These are phyloP conservation scores for Hyla sarda DNA, from an alignment of 2,113 vertebrate genomes.

Conservation along the genomic window DNA sequence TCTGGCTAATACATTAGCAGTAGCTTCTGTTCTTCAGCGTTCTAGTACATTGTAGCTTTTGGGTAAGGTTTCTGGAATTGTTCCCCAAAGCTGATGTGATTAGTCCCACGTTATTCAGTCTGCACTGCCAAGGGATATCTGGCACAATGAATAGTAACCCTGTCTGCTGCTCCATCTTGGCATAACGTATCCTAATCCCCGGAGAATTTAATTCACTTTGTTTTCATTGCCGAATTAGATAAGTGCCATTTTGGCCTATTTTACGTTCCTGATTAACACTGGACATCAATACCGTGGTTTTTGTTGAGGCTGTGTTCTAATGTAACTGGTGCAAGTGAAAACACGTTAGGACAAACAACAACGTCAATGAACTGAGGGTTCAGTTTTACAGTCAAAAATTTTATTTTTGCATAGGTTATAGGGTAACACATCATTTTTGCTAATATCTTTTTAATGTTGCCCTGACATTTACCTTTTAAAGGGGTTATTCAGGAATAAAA, in stretches of 20 bases:
- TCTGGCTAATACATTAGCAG: slow-evolving; percentile 51
- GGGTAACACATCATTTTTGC: too few relatives aligned
- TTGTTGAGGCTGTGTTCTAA: neutral
- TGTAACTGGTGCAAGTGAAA: neutral
- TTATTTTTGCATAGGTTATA: neutral
- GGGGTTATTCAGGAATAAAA: too few relatives aligned
- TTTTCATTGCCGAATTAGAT: slow-evolving; percentile 56
- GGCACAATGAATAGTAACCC: slow-evolving; percentile 47
- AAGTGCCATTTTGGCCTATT: slow-evolving; percentile 56
- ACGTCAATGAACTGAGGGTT: neutral
- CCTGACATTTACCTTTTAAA: too few relatives aligned
- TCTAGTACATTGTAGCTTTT: slow-evolving; percentile 54
- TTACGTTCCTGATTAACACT: slow-evolving; percentile 48
- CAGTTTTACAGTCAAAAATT: neutral
- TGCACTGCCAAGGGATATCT: slow-evolving; percentile 54
- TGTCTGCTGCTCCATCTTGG: slow-evolving; percentile 54
- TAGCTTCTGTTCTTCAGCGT: slow-evolving; percentile 47
- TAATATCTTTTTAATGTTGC: neutral
- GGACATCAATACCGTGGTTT: slow-evolving; percentile 38
- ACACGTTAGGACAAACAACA: neutral
- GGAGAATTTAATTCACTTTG: slow-evolving; percentile 55
- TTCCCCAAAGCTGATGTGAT: slow-evolving; percentile 58
- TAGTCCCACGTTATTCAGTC: slow-evolving; percentile 57
- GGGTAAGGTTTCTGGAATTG: slow-evolving; percentile 56
- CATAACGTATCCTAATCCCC: slow-evolving; percentile 32